Percentiles rank a stretch among this genome's conserved stretches.
Conservation (phyloP, 2,797 vertebrate genomes). For the Etheostoma nigrum region DNA sequence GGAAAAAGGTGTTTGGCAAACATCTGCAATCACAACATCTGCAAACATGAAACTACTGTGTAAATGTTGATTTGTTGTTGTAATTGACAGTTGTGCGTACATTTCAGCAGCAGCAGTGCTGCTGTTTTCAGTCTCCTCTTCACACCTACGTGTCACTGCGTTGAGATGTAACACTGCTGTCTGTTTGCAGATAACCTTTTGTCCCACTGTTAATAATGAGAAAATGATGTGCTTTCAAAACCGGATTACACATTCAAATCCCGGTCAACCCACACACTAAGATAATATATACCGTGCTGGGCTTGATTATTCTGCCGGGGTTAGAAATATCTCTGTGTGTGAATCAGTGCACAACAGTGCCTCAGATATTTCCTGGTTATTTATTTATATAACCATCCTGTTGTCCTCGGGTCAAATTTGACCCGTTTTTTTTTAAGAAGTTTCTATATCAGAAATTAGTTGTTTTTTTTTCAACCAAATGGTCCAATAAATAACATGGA, state of each 20-base stretch:
- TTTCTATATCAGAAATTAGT: too few species aligned
- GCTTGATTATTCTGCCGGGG: not conserved
- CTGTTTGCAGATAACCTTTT: slow-evolving; percentile 1
- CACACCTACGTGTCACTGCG: not conserved
- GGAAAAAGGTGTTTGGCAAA: not conserved
- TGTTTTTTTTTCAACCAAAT: too few species aligned
- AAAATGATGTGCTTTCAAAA: not conserved
- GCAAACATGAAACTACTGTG: not conserved
- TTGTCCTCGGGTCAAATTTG: too few species aligned
- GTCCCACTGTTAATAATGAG: not conserved
- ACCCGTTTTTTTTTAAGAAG: too few species aligned
- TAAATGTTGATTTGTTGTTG: not conserved
- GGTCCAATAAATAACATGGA: too few species aligned
- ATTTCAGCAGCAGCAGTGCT: not conserved
- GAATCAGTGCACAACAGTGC: not conserved
- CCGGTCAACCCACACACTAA: slow-evolving; percentile 4
- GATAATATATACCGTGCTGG: not conserved
- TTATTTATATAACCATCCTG: too few species aligned
- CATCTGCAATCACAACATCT: not conserved
- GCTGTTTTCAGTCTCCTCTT: not conserved
- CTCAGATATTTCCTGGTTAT: too few species aligned
- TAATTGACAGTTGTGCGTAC: not conserved
- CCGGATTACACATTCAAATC: not conserved
- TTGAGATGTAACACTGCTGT: not conserved
- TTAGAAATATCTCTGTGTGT: not conserved